phyloP scores from a whole-genome alignment of 2,113 vertebrate species.

The Mormyrus iriodes region DNA sequence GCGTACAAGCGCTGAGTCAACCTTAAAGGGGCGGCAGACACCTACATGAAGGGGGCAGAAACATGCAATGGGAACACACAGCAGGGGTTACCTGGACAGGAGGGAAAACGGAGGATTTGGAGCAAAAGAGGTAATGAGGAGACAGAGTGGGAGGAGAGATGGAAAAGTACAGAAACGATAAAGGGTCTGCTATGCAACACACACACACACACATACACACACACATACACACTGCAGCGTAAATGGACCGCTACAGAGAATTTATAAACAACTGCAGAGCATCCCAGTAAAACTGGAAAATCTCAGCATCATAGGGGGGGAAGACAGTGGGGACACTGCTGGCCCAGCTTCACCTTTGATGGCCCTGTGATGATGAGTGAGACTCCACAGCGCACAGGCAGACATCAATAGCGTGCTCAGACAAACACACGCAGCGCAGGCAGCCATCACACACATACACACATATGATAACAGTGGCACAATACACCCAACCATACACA shows the following conservation, averaged over 20 bases:
- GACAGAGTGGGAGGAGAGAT: neutral
- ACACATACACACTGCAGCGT: neutral
- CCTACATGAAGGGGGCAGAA: neutral
- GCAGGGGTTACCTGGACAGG: neutral
- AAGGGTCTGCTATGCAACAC: neutral
- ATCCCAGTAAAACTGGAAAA: neutral
- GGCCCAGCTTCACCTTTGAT: neutral
- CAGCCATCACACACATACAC: conserved; percentile 5
- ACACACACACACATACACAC: neutral
- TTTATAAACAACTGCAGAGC: neutral
- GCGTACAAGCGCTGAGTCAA: too few relatives aligned
- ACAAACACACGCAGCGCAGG: neutral
- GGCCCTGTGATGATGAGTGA: neutral
- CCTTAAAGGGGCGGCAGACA: neutral
- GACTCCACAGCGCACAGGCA: neutral
- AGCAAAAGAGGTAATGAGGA: neutral
- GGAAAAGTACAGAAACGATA: neutral
- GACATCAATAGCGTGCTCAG: neutral
- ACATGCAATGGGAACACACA: neutral
- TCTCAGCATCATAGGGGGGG: neutral
- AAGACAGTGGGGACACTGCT: neutral
- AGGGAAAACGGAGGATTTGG: neutral
- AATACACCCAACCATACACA: conserved; percentile 7
- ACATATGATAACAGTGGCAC: conserved; percentile 16
- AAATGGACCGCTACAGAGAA: neutral